A percentile compares a stretch with the other conserved stretches of the same genome.
These are phyloP conservation scores for Steromphala cineraria DNA, from an alignment of 2,888 invertebrate genomes.

Conservation along the genomic window DNA sequence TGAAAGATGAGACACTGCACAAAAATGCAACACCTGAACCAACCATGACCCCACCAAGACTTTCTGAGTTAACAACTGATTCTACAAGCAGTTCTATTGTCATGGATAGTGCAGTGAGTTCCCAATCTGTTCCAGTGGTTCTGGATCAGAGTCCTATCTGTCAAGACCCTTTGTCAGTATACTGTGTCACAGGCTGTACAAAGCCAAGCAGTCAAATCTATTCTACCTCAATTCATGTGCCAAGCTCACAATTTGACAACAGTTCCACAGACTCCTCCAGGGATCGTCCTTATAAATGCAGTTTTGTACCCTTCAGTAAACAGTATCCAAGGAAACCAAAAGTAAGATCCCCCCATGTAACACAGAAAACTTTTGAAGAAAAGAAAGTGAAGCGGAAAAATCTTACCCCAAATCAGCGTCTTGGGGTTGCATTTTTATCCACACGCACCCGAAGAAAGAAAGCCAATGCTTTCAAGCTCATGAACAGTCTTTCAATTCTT, in stretches of 20 bases:
- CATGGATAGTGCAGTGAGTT: too few species aligned
- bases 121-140: too few species aligned
- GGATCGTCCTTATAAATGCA: not conserved
- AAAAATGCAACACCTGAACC: too few species aligned
- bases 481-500: slow-evolving; percentile 62
- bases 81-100: too few species aligned
- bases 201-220: too few species aligned
- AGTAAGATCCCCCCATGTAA: not conserved
- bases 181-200: too few species aligned
- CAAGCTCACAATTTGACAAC: not conserved
- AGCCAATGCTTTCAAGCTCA: slow-evolving; percentile 46
- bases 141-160: too few species aligned
- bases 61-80: too few species aligned
- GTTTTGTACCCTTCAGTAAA: not conserved
- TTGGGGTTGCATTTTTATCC: slow-evolving; percentile 59
- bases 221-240: too few species aligned
- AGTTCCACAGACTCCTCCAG: not conserved
- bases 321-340: not conserved
- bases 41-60: too few species aligned
- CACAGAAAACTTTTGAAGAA: not conserved
- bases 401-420: slow-evolving; percentile 53
- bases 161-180: too few species aligned
- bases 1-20: too few species aligned
- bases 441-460: slow-evolving; percentile 38
- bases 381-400: slow-evolving; percentile 48